Evolutionary conservation across 2,113 vertebrate species (phyloP).

Genomic region (Oncorhynchus masou): DNA sequence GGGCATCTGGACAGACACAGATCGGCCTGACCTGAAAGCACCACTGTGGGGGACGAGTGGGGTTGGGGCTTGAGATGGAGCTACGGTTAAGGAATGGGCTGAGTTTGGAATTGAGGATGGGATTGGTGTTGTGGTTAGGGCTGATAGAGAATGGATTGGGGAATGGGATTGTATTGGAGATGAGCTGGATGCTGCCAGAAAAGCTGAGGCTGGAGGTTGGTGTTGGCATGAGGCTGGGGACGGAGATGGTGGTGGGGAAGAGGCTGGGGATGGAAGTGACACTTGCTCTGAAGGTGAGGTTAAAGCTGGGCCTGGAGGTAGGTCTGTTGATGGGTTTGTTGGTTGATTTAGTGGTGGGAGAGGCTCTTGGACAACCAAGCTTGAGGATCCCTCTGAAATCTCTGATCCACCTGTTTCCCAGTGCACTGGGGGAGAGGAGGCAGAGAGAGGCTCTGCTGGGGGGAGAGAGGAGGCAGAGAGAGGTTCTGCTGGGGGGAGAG

Average conservation of each 20-base stretch:
- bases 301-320: too few relatives aligned
- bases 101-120: too few relatives aligned
- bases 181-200: not conserved
- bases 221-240: not conserved
- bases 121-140: too few relatives aligned
- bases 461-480: not conserved
- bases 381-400: not conserved
- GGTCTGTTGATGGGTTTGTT: too few relatives aligned
- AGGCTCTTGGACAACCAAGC: not conserved
- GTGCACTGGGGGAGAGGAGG: not conserved
- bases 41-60: not conserved
- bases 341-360: too few relatives aligned
- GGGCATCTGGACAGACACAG: conserved; percentile 49
- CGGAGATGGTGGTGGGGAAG: not conserved
- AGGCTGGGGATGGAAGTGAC: too few relatives aligned
- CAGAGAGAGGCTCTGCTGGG: not conserved
- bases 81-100: too few relatives aligned
- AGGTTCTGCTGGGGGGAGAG: not conserved
- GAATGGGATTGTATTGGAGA: not conserved
- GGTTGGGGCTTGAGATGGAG: not conserved
- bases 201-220: not conserved
- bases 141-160: not conserved
- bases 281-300: too few relatives aligned
- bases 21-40: conserved; percentile 3
- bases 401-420: not conserved